A percentile compares a stretch with the other conserved stretches of the same genome.
Conservation (phyloP, 2,113 vertebrate genomes). For the Dolichotis patagonum region DNA sequence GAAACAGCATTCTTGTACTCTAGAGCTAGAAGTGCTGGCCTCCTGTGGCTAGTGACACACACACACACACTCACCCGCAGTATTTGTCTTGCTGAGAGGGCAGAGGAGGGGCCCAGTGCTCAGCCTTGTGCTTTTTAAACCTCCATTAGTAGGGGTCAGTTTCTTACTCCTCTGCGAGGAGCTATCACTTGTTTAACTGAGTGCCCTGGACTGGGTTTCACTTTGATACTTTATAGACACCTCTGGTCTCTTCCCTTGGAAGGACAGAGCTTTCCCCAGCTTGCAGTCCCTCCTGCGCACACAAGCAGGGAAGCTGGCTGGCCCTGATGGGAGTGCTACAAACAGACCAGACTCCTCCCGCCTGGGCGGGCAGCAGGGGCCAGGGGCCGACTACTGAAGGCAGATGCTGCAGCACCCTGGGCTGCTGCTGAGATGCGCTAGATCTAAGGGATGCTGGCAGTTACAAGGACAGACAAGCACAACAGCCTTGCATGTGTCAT, state of each 20-base stretch:
- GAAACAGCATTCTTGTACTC: not conserved
- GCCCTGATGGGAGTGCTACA: not conserved
- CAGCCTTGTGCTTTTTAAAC: not conserved
- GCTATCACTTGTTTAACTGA: not conserved
- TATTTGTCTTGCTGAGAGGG: not conserved
- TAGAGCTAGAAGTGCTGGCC: not conserved
- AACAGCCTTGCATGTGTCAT: not conserved
- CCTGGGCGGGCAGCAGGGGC: not conserved
- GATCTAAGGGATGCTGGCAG: not conserved
- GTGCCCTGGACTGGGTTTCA: not conserved
- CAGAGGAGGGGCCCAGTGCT: not conserved
- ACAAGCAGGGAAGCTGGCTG: not conserved
- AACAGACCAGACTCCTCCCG: not conserved
- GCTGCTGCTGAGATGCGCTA: not conserved
- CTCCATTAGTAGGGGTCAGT: not conserved
- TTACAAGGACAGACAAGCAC: not conserved
- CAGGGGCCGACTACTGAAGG: not conserved
- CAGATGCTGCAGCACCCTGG: not conserved
- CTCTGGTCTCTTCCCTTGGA: not conserved
- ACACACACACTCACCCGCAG: too few relatives aligned
- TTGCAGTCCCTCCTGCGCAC: not conserved
- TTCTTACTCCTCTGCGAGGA: not conserved
- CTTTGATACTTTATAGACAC: not conserved
- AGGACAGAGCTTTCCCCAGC: not conserved
- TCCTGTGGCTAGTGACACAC: not conserved